Conservation (phyloP, 2,797 vertebrate genomes). For the Gymnopithys bicolor region DNA sequence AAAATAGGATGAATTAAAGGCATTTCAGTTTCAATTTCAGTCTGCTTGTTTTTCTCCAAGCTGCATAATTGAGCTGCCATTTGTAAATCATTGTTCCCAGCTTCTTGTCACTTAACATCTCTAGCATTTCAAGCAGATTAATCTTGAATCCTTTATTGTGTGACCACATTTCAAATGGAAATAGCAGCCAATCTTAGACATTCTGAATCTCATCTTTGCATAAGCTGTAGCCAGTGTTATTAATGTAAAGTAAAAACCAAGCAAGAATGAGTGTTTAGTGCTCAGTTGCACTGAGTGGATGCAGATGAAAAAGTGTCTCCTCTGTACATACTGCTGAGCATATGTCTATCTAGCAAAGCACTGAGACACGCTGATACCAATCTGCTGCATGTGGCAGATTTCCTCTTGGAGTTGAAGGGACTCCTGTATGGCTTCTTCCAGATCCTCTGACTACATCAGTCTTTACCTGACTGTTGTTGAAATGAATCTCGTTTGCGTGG, state of each 20-base stretch:
- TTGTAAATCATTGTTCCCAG: conserved; percentile 42
- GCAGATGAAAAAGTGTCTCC: background rate
- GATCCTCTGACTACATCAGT: background rate
- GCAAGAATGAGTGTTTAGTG: background rate
- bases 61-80: conserved; percentile 46
- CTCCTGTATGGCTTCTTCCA: background rate
- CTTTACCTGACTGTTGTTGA: background rate
- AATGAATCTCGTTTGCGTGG: background rate
- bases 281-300: background rate
- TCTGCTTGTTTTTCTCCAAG: conserved; percentile 35
- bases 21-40: conserved; percentile 52
- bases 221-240: background rate
- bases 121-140: conserved; percentile 31
- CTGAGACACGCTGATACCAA: background rate
- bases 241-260: background rate
- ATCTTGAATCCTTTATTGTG: conserved; percentile 14
- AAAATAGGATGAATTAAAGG: conserved; percentile 37
- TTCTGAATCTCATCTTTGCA: background rate
- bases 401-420: background rate
- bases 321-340: background rate
- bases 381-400: background rate
- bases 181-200: background rate
- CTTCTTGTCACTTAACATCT: conserved; percentile 45
- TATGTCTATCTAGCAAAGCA: background rate
- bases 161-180: conserved; percentile 37